Evolutionary conservation across 2,113 vertebrate species (phyloP).

Genomic region (Choloepus hoffmanni): DNA sequence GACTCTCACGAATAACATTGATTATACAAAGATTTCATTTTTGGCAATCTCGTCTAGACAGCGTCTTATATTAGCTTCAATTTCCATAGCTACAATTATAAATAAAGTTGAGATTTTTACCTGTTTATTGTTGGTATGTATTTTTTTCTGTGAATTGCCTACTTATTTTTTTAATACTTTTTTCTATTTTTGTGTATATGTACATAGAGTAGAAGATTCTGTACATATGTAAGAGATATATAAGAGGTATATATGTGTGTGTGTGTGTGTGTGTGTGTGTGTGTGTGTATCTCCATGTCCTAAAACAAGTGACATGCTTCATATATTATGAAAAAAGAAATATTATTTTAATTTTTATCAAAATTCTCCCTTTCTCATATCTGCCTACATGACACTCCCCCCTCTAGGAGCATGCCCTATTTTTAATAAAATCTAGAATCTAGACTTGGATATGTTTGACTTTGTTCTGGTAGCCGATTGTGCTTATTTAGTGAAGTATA

Average conservation of each 20-base stretch:
- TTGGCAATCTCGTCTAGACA: background rate
- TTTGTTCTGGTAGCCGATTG: constrained; percentile 57
- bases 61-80: background rate
- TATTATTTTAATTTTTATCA: background rate
- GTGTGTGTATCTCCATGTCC: background rate
- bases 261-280: background rate
- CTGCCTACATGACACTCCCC: background rate
- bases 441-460: constrained; percentile 34
- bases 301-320: background rate
- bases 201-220: background rate
- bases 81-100: background rate
- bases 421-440: constrained; percentile 65
- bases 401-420: background rate
- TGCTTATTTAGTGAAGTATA: constrained; percentile 74
- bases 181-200: background rate
- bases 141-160: background rate
- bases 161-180: background rate
- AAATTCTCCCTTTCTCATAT: background rate
- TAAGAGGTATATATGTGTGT: background rate
- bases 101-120: background rate
- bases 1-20: background rate
- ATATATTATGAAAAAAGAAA: background rate
- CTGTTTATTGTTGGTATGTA: background rate
- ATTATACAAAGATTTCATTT: background rate
- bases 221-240: background rate